Evolutionary conservation across 2,888 invertebrate species (phyloP), one percentile per base, ranked within the genome.

Genomic region (Flexamia atlantica): DNA sequence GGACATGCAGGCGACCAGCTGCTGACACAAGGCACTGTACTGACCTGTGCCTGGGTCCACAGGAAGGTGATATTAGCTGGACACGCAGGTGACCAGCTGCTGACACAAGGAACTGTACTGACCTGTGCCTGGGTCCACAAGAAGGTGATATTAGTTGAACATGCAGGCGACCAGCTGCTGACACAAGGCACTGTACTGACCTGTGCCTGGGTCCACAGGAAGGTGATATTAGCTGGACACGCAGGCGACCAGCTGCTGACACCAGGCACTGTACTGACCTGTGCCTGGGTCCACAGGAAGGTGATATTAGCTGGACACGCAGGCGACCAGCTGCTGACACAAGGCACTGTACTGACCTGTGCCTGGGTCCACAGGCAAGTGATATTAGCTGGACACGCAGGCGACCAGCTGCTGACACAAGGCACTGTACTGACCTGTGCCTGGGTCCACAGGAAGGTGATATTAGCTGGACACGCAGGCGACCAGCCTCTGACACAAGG

Each of bases 101-200:
- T 97, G 95, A 90, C 97, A 97, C 53, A 97, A 92, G 90, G 96
- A 96, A 85, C 96, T 96, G 89, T 97, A 97, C 89, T 97, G 96
- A 87, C 95, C 40, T 40, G n/a, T n/a, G n/a, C n/a, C n/a, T n/a
- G n/a, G n/a, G n/a, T n/a, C n/a, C n/a, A n/a, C n/a, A n/a, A n/a
- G n/a, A n/a, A n/a, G n/a, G n/a, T n/a, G n/a, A n/a, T n/a, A n/a
- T n/a, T n/a, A n/a, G n/a, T n/a, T n/a, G n/a, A n/a, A n/a, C n/a
- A 36, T 36, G 36, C 36, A 36, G 36, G 36, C 46, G 5, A 36
- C 36, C 36, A 36, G 4, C 9, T 36, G 36, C 36, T 36, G 36
- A 36, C 36, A 36, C 36, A 36, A 36, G 36, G 36, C 36, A 36
- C 36, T 36, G 36, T 36, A 36, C 36, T 36, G 36, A n/a, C n/a